phyloP scores from a whole-genome alignment of 2,113 vertebrate species.

The Numenius arquata region DNA sequence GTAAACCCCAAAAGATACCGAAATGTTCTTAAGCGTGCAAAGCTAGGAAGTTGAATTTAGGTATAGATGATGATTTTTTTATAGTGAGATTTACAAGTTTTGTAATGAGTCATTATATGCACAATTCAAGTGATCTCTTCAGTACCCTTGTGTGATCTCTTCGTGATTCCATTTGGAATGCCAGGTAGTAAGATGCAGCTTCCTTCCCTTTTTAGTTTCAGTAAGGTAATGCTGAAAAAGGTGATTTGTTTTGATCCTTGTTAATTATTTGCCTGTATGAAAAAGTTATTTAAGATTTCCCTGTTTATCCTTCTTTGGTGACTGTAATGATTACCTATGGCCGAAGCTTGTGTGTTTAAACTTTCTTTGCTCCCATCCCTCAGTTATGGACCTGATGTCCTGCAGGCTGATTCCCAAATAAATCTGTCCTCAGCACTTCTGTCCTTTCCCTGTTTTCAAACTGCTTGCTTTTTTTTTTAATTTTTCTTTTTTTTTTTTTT shows the following conservation, averaged over 20 bases:
- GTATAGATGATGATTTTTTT: accelerated
- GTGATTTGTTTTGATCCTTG: background rate
- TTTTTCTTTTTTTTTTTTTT: no score
- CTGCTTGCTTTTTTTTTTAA: background rate
- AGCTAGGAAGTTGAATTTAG: background rate
- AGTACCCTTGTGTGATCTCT: background rate
- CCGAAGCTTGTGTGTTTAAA: background rate
- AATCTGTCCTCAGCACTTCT: background rate
- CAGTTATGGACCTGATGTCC: background rate
- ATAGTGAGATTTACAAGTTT: background rate
- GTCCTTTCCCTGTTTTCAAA: background rate
- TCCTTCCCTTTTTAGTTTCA: background rate
- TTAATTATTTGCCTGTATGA: background rate
- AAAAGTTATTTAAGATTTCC: background rate
- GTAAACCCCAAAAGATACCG: background rate
- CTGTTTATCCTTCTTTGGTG: background rate
- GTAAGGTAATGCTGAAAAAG: background rate
- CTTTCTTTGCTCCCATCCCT: background rate
- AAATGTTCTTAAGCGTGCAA: background rate
- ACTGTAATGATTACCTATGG: background rate
- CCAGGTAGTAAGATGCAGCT: background rate
- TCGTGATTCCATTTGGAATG: background rate
- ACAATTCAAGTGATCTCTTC: background rate
- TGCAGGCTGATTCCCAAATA: background rate
- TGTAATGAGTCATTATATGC: background rate